phyloP scores from a whole-genome alignment of 92 coral and sea anemone genomes.

The Palythoa grandis region DNA sequence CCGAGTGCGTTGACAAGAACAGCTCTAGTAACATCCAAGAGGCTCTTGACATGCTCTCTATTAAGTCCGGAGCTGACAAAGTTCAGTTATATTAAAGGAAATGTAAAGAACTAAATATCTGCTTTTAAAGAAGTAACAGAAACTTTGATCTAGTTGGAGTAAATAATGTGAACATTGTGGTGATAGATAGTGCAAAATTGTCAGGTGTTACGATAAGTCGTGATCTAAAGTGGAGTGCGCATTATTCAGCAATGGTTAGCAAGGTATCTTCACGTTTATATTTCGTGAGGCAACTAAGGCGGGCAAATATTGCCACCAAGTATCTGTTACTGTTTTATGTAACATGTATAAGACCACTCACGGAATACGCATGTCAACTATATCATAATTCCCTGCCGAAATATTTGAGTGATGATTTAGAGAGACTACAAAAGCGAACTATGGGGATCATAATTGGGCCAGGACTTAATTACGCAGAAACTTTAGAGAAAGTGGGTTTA shows the following conservation, averaged over 20 bases:
- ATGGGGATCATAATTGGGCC: not conserved
- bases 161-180: not conserved
- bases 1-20: not conserved
- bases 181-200: not conserved
- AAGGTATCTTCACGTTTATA: not conserved
- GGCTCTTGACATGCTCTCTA: not conserved
- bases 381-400: too few relatives aligned
- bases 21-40: not conserved
- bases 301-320: not conserved
- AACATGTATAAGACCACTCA: conserved; percentile 6
- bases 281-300: conserved; percentile 4
- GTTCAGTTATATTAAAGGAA: not conserved
- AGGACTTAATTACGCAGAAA: not conserved
- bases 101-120: conserved; percentile 3
- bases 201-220: not conserved
- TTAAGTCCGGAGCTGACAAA: not conserved
- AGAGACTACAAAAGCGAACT: not conserved
- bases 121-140: not conserved
- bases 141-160: not conserved
- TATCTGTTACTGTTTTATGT: not conserved
- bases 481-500: too few relatives aligned
- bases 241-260: not conserved
- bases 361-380: not conserved
- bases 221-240: not conserved
- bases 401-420: too few relatives aligned